These are phyloP conservation scores for Celastrina argiolus DNA, from an alignment of 2,888 invertebrate species.

Conservation along the genomic window DNA sequence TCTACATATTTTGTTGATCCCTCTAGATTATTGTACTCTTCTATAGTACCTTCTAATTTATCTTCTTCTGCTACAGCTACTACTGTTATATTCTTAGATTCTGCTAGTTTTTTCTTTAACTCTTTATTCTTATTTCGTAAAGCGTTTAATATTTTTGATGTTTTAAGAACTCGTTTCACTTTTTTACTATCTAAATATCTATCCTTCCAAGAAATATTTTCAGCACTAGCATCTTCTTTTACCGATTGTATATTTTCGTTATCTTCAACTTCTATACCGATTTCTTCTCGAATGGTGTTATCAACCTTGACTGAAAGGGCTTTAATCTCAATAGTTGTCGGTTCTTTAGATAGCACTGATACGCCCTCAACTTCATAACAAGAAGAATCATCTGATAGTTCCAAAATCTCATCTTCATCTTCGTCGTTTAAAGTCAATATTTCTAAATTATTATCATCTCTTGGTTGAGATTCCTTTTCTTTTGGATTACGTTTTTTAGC, in stretches of 20 bases:
- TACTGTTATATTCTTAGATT: conserved; percentile 40
- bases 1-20: conserved; percentile 59
- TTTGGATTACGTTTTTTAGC: conserved; percentile 46
- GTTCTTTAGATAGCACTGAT: conserved; percentile 63
- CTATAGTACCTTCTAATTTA: conserved; percentile 68
- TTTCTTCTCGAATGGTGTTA: conserved; percentile 57
- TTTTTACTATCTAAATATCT: conserved; percentile 79
- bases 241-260: conserved; percentile 36
- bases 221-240: conserved; percentile 29
- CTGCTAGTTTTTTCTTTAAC: conserved; percentile 59
- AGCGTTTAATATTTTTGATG: conserved; percentile 76
- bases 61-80: conserved; percentile 38
- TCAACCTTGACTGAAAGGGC: conserved; percentile 70
- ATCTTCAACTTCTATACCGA: conserved; percentile 46
- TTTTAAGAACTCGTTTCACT: conserved; percentile 73
- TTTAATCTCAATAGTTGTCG: conserved; percentile 63
- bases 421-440: conserved; percentile 21
- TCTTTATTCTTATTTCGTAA: conserved; percentile 78
- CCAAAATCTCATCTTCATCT: conserved; percentile 48
- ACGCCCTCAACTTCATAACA: conserved; percentile 56
- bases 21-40: conserved; percentile 72
- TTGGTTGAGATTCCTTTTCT: conserved; percentile 44
- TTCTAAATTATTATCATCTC: conserved; percentile 17
- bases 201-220: conserved; percentile 73
- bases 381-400: conserved; percentile 63